Conservation (phyloP, 2,797 vertebrate species). For the Dromococcyx pavoninus region DNA sequence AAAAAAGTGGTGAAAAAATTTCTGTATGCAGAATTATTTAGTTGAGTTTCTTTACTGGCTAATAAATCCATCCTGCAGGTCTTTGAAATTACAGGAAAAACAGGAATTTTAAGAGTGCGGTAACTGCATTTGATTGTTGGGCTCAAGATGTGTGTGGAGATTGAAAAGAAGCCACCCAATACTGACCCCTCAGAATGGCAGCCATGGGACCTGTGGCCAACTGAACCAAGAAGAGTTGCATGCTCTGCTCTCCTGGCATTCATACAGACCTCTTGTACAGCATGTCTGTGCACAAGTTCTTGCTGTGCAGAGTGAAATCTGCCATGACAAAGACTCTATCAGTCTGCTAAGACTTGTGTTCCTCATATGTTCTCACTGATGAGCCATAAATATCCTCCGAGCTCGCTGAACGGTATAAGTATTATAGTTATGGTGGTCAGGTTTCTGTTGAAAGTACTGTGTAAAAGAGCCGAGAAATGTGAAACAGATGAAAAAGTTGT, state of each 20-base stretch:
- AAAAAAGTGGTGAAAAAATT: neutral
- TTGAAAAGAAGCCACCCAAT: neutral
- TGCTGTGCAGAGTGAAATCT: neutral
- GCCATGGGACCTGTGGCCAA: accelerated
- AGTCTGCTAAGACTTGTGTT: neutral
- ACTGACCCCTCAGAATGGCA: neutral
- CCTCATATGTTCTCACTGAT: neutral
- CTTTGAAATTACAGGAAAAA: neutral
- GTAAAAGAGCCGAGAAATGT: constrained; percentile 16
- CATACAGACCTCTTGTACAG: neutral
- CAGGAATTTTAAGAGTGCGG: neutral
- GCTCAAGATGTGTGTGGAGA: neutral
- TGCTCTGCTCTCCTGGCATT: neutral
- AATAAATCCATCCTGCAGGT: neutral
- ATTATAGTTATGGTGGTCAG: neutral
- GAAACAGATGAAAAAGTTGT: constrained; percentile 45
- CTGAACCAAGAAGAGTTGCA: neutral
- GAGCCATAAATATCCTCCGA: neutral
- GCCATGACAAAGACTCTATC: neutral
- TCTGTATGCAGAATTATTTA: neutral
- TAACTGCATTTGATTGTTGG: neutral
- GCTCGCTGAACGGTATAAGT: neutral
- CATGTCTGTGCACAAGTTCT: neutral
- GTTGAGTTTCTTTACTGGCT: neutral
- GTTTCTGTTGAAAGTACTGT: neutral